These are phyloP conservation scores for Oegoconia quadripuncta DNA, from an alignment of 2,888 invertebrate genomes.

Conservation along the genomic window DNA sequence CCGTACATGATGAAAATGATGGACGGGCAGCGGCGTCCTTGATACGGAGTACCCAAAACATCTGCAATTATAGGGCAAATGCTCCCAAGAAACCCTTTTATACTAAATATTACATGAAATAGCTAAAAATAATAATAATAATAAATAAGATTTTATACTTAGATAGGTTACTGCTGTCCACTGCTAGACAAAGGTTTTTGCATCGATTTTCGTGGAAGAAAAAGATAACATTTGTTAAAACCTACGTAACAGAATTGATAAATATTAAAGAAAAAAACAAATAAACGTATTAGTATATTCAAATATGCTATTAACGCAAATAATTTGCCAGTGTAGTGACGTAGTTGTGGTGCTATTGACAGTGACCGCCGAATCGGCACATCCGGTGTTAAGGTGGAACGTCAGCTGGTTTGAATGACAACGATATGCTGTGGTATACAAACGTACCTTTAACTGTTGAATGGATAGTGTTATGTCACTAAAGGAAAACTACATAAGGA, in stretches of 20 bases:
- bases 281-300: not conserved
- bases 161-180: no score
- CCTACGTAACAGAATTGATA: not conserved
- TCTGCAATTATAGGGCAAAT: no score
- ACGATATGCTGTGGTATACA: conserved; percentile 2
- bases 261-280: not conserved
- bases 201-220: no score
- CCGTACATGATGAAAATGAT: no score
- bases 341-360: conserved; percentile 2
- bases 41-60: no score
- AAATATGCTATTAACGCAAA: not conserved
- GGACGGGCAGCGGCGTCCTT: no score
- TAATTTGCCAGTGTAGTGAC: not conserved
- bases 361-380: conserved; percentile 25
- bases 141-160: no score
- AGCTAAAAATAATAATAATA: no score
- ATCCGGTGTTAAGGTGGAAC: conserved; percentile 27
- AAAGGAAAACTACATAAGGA: conserved; percentile 3
- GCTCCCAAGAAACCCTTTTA: no score
- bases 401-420: conserved; percentile 25
- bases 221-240: no score
- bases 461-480: conserved; percentile 4
- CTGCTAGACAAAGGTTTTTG: no score
- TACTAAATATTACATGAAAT: no score
- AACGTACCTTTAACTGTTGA: conserved; percentile 16